A percentile compares a stretch with the other conserved stretches of the same genome.
Conservation (phyloP, 2,113 vertebrate genomes). For the Trogon surrucura region DNA sequence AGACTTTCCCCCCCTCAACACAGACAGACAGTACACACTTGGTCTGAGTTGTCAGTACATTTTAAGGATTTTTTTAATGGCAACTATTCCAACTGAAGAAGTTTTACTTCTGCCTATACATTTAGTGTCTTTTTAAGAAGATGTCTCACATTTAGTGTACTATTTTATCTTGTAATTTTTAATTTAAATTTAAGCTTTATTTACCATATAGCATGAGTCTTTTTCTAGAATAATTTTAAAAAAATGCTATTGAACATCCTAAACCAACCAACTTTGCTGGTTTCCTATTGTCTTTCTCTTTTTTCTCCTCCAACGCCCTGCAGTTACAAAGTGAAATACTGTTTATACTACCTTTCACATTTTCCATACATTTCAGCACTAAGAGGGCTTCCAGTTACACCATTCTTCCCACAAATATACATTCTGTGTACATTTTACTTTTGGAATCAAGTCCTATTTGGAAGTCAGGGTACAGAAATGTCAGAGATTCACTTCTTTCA, state of each 20-base stretch:
- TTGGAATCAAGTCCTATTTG: no score
- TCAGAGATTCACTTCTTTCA: not conserved
- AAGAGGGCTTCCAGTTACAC: no score
- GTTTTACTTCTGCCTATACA: not conserved
- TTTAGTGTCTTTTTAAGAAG: not conserved
- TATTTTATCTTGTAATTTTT: not conserved
- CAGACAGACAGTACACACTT: not conserved
- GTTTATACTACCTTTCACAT: no score
- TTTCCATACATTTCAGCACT: no score
- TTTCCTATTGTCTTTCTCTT: not conserved
- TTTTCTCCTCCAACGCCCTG: not conserved
- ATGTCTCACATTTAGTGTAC: not conserved
- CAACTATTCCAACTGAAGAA: not conserved
- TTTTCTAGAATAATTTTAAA: not conserved
- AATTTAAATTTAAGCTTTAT: not conserved
- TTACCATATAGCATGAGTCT: not conserved
- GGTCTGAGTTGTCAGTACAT: not conserved
- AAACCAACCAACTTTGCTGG: not conserved
- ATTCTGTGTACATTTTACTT: no score
- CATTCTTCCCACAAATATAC: no score
- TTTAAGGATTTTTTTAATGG: not conserved
- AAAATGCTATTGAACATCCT: not conserved
- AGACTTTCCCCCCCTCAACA: not conserved
- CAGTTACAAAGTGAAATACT: not conserved
- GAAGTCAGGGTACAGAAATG: no score